Evolutionary conservation across 2,113 vertebrate species (phyloP), one percentile per base, ranked within the genome.

Genomic region (Sphyrna mokarran): DNA sequence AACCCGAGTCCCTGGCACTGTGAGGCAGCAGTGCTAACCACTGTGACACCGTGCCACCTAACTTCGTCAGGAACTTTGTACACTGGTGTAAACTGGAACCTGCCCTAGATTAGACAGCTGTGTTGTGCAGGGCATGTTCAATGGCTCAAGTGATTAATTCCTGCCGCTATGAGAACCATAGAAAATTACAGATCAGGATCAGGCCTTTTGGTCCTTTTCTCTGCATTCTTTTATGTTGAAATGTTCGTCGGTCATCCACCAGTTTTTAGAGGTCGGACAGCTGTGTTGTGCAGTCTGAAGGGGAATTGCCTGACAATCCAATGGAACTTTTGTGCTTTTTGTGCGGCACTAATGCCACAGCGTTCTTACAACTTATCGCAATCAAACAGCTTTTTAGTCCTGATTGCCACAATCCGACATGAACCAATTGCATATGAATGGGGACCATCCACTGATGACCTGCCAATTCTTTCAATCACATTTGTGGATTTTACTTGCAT

Each of bases 401-500:
- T 93, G 90, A 93, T 66, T 93, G 90, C 29, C 61, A 37, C 61
- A n/a, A 63, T 66, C 29, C 9, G 61, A 93, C 90, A 93, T 37
- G 33, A 61, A 93, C 61, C 58, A 66, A 37, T 16, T 33, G 61
- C 61, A 68, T 20, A 33, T 63, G 63, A 66, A n/a, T 16, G 10
- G 29, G 37, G 58, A 61, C 33, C 33, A 93, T 18, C 14, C 29
- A 93, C 90, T 93, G 58, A 93, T 93, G 58, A 93, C 33, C 63
- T 66, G 61, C 33, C 63, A 37, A 66, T 66, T 68, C 90, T 54
- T 87, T 87, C 90, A 93, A 37, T 93, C 90, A 66, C 16, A 18
- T 66, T 6, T 93, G 63, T 93, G 61, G 90, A 93, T 93, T 93
- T 93, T 66, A 93, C 90, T 66, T 37, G 61, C 61, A 61, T 61